Evolutionary conservation across 2,888 invertebrate species (phyloP).

Genomic region (Adelphocoris suturalis): DNA sequence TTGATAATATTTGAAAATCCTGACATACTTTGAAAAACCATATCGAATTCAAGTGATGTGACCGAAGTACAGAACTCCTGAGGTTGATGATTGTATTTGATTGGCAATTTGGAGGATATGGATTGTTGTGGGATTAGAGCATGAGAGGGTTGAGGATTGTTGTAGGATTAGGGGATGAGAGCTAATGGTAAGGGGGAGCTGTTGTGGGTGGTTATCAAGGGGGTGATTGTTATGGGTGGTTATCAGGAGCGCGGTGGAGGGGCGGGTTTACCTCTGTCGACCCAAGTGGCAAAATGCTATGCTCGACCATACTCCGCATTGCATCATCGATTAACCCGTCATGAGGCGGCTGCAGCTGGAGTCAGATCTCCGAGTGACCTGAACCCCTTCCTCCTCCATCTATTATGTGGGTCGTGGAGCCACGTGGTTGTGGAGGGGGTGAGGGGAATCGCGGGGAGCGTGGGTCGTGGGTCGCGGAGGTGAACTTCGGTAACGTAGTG

Average conservation of each 20-base stretch:
- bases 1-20: too few species aligned
- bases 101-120: too few species aligned
- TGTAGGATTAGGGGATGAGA: neutral
- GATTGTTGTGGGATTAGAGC: too few species aligned
- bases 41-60: too few species aligned
- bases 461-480: neutral
- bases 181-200: too few species aligned
- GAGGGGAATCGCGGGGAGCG: neutral
- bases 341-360: slow-evolving; percentile 1
- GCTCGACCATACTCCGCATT: slow-evolving; percentile 5
- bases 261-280: neutral
- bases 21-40: too few species aligned
- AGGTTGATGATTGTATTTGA: too few species aligned
- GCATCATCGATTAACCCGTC: slow-evolving; percentile 25
- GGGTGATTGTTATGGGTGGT: neutral
- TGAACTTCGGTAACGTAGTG: neutral
- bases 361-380: neutral
- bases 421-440: neutral
- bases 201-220: too few species aligned
- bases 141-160: neutral
- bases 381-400: neutral
- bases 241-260: neutral
- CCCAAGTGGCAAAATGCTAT: slow-evolving; percentile 9
- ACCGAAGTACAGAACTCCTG: too few species aligned
- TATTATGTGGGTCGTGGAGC: neutral